Percentiles rank a stretch among this genome's conserved stretches.
Conservation (phyloP, 2,888 invertebrate genomes). For the Eremobia ochroleuca region DNA sequence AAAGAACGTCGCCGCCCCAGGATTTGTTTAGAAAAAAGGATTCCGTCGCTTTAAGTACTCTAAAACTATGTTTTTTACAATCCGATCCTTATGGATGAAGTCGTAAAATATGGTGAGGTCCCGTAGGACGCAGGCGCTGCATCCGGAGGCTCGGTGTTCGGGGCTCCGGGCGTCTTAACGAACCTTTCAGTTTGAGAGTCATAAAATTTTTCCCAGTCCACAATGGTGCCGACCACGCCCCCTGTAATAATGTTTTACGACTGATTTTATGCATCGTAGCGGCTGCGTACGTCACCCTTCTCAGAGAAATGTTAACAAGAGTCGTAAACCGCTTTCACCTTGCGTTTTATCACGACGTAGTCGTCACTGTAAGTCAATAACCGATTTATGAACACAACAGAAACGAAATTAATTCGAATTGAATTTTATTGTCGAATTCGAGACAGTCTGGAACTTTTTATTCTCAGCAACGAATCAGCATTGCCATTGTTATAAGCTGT, state of each 20-base stretch:
- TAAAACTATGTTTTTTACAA: conserved; percentile 78
- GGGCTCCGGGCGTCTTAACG: conserved; percentile 78
- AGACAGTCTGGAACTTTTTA: conserved; percentile 50
- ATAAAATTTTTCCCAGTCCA: conserved; percentile 80
- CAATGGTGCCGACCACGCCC: conserved; percentile 74
- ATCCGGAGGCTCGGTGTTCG: conserved; percentile 75
- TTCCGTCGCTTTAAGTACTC: conserved; percentile 80
- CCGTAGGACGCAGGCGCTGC: conserved; percentile 65
- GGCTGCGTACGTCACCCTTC: conserved; percentile 71
- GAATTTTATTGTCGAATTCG: conserved; percentile 62
- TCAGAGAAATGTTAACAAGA: conserved; percentile 73
- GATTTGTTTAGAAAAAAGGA: conserved; percentile 79
- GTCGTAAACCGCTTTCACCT: conserved; percentile 69
- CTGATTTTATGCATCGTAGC: conserved; percentile 76
- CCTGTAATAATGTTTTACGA: conserved; percentile 77
- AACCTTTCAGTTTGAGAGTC: conserved; percentile 80
- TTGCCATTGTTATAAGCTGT: conserved; percentile 45
- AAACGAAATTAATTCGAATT: conserved; percentile 58
- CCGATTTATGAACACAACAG: conserved; percentile 59
- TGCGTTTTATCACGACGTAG: conserved; percentile 60
- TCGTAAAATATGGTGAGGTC: conserved; percentile 84
- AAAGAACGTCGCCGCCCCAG: conserved; percentile 82
- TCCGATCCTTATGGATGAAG: conserved; percentile 81
- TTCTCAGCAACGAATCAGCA: conserved; percentile 29
- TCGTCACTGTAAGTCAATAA: conserved; percentile 58